phyloP scores from a whole-genome alignment of 64 coral and sea anemone species.

The Stichodactyla helianthus region DNA sequence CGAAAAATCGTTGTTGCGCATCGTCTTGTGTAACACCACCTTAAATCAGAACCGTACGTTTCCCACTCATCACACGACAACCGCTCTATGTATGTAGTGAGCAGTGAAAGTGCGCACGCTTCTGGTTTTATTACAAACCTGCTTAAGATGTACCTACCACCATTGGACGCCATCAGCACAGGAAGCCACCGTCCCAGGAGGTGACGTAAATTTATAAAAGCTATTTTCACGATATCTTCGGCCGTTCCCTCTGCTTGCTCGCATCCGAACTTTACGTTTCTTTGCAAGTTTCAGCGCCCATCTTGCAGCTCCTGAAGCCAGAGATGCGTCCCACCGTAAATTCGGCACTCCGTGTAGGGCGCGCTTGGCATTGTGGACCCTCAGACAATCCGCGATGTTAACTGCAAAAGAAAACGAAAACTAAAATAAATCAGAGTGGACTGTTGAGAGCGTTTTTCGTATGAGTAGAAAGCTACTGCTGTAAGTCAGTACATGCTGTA shows the following conservation, averaged over 20 bases:
- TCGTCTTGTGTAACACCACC: no score
- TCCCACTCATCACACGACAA: no score
- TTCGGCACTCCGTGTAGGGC: conserved; percentile 20
- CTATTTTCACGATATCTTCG: neutral
- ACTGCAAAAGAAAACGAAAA: neutral
- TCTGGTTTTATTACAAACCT: no score
- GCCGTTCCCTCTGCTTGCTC: neutral
- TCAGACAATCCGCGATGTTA: neutral
- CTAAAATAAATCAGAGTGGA: no score
- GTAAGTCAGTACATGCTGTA: no score
- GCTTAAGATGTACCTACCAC: no score
- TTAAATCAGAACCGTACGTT: no score
- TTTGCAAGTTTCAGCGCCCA: conserved; percentile 51
- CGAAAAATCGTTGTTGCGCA: no score
- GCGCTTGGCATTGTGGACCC: conserved; percentile 38
- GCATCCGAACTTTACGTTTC: neutral
- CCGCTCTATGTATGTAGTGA: no score
- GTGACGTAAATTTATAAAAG: neutral
- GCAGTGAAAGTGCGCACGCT: no score
- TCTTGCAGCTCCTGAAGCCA: conserved; percentile 27
- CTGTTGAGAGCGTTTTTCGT: no score
- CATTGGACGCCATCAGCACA: conserved; percentile 1
- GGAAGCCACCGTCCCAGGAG: neutral
- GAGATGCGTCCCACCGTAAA: conserved; percentile 31
- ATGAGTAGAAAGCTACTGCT: no score